Conservation (phyloP, 2,113 vertebrate species). For the Donacobius atricapilla region DNA sequence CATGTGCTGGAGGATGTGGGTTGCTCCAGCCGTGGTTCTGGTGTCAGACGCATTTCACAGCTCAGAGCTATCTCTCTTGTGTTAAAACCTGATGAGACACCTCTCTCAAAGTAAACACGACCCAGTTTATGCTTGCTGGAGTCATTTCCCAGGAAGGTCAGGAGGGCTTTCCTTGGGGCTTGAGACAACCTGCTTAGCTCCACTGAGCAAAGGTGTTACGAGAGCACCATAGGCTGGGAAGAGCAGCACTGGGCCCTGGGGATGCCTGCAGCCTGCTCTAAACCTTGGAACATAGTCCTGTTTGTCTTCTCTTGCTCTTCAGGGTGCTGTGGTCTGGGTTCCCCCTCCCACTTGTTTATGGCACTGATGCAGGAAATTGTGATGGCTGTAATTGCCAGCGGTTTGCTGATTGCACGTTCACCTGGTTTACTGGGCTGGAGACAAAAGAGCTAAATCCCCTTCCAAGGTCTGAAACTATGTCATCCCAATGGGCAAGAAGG, state of each 20-base stretch:
- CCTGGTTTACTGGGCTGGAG: constrained; percentile 28
- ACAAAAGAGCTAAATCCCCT: constrained; percentile 27
- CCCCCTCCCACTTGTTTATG: constrained; percentile 63
- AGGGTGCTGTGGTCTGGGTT: not conserved
- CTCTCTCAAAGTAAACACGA: not conserved
- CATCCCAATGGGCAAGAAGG: not conserved
- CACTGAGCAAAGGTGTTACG: constrained; percentile 30
- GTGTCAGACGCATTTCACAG: not conserved
- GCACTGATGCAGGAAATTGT: constrained; percentile 69
- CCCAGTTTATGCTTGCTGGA: not conserved
- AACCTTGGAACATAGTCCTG: constrained; percentile 43
- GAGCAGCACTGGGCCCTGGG: constrained; percentile 43
- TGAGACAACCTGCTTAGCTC: constrained; percentile 33
- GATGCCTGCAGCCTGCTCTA: constrained; percentile 69
- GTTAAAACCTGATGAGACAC: not conserved
- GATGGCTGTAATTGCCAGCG: constrained; percentile 38
- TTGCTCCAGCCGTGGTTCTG: not conserved
- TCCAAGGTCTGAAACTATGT: not conserved
- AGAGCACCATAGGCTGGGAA: not conserved
- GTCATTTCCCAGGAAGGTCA: not conserved
- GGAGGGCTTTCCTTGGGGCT: not conserved
- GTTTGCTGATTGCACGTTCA: constrained; percentile 65
- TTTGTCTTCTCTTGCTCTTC: constrained; percentile 52
- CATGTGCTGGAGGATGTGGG: accelerated
- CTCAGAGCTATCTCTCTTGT: not conserved